phyloP scores from a whole-genome alignment of 2,113 vertebrate species.

The Alectura lathami region DNA sequence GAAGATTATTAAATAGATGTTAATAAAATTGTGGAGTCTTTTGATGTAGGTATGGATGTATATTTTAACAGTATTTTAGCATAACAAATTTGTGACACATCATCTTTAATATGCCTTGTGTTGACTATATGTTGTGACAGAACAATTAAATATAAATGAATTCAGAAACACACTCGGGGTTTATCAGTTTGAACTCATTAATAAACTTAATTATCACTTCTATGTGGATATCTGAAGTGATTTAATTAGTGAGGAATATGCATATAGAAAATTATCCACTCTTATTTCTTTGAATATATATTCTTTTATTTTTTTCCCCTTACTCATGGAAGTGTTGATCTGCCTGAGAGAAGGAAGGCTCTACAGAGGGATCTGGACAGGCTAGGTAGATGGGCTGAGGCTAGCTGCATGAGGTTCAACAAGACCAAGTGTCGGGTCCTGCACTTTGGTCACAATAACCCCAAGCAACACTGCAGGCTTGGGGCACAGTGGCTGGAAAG shows the following conservation, averaged over 20 bases:
- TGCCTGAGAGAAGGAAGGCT: too few species aligned
- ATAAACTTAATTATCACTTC: not conserved
- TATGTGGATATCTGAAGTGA: not conserved
- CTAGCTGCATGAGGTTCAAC: too few species aligned
- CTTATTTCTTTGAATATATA: not conserved
- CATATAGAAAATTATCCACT: not conserved
- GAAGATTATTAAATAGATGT: not conserved
- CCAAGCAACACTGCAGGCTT: too few species aligned
- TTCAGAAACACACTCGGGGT: not conserved
- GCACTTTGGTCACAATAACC: too few species aligned
- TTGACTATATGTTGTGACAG: not conserved
- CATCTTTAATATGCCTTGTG: not conserved
- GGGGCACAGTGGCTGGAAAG: too few species aligned
- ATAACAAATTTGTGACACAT: not conserved
- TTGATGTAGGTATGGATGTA: not conserved
- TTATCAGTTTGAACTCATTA: conserved; percentile 14
- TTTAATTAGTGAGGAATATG: not conserved
- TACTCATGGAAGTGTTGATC: too few species aligned
- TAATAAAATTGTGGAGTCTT: not conserved
- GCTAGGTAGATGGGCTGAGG: too few species aligned
- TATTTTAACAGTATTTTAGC: not conserved
- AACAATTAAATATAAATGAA: not conserved
- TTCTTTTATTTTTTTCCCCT: not conserved
- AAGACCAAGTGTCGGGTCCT: too few species aligned
- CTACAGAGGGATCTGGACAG: too few species aligned